These are phyloP conservation scores for Anguilla marmorata DNA, from an alignment of 2,797 vertebrate genomes.

Conservation along the genomic window DNA sequence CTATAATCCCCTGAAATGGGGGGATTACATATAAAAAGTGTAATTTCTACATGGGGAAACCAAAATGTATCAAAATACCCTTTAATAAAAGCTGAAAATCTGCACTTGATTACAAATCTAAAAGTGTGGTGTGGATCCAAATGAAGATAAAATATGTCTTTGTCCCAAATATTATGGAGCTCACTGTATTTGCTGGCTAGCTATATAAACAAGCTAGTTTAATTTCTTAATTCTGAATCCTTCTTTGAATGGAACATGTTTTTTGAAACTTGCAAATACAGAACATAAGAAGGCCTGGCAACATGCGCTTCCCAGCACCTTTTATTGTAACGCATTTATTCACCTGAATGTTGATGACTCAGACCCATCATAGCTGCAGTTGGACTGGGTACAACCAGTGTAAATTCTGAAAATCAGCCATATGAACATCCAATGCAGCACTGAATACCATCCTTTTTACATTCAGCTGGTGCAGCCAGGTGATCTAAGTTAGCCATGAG, in stretches of 20 bases:
- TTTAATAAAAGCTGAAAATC: too few relatives aligned
- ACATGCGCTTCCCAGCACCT: background rate
- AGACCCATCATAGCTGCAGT: background rate
- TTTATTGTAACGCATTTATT: background rate
- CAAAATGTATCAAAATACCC: too few relatives aligned
- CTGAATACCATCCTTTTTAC: background rate
- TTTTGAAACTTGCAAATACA: constrained; percentile 2
- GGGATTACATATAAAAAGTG: too few relatives aligned
- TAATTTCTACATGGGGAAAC: too few relatives aligned
- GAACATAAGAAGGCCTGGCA: background rate
- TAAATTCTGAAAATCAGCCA: background rate
- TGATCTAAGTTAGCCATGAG: background rate
- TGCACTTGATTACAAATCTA: too few relatives aligned
- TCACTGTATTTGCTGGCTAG: background rate
- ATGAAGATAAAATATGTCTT: too few relatives aligned
- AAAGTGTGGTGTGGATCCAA: too few relatives aligned
- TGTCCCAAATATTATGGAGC: background rate
- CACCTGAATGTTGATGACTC: background rate
- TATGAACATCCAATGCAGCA: background rate
- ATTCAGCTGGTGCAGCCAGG: background rate
- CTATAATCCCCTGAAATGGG: too few relatives aligned
- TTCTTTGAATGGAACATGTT: background rate
- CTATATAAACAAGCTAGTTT: background rate
- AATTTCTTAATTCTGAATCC: background rate
- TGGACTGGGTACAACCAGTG: too few relatives aligned